Evolutionary conservation across 2,888 invertebrate genomes (phyloP).

Genomic region (Lamellibrachia columna): DNA sequence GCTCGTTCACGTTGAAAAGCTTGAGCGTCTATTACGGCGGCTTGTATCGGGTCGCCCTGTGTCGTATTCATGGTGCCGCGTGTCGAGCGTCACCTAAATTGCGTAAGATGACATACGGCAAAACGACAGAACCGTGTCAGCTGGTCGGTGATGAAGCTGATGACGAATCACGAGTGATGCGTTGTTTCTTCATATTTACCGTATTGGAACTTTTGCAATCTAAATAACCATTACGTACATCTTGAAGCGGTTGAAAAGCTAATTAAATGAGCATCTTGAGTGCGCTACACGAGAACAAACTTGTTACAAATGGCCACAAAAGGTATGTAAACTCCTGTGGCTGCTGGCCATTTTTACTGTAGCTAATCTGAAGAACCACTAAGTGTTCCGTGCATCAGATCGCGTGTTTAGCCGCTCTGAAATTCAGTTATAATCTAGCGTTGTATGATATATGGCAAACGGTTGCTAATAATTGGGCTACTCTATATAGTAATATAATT

Average conservation of each 20-base stretch:
- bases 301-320: slow-evolving; percentile 16
- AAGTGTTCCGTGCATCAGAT: not conserved
- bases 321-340: not conserved
- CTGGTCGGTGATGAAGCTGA: not conserved
- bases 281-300: not conserved
- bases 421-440: not conserved
- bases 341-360: slow-evolving; percentile 1
- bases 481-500: not conserved
- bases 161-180: not conserved
- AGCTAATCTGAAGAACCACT: not conserved
- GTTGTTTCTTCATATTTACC: not conserved
- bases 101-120: not conserved
- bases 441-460: not conserved
- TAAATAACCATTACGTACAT: not conserved
- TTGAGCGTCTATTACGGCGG: not conserved
- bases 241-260: not conserved
- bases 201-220: not conserved
- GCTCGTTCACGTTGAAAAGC: slow-evolving; percentile 29
- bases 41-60: not conserved
- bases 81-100: not conserved
- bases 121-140: not conserved
- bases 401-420: not conserved
- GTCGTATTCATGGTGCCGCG: not conserved
- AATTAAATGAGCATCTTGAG: not conserved
- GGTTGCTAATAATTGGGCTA: not conserved